Evolutionary conservation across 2,113 vertebrate species (phyloP), one percentile per base, ranked within the genome.

Genomic region (Catharus minimus): DNA sequence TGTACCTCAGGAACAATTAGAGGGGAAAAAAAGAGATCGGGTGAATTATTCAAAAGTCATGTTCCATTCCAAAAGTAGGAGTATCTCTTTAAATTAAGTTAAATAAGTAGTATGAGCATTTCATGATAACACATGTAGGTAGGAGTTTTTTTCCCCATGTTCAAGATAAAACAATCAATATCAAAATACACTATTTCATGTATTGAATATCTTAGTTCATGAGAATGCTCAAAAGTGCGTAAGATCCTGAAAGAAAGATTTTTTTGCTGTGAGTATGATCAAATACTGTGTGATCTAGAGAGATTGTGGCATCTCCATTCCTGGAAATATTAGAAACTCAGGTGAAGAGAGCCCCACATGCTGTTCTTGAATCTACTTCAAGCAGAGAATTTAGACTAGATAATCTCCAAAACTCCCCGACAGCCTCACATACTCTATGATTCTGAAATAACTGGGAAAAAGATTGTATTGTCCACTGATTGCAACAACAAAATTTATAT

Each of bases 71-170:
- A 77, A 60, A 92, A 85, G 17, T 24, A 2, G 4, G 64, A 22
- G 2, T 19, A 28, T 39, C 10, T 68, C 24, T 64, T 81, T 64
- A 64, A 72, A 38, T 52, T 52, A 77, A 84, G 11, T 4, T 71
- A 57, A 53, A 33, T 7, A 53, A 32, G 15, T 28, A 1, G n/a
- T n/a, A 15, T 55, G 30, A 62, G 17, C 1, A 81, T 72, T 72
- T 72, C 6, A 61, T 55, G 60, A 22, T 10, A 81, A 19, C 9
- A n/a, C 7, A 57, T 19, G 15, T 55, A 65, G 9, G 12, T 24
- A 76, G 10, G 15, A 3, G 0, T 0, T 33, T 56, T 73, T 75
- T 57, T 49, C 1, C 15, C 11, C 28, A 7, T 24, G 3, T 43
- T 62, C 10, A 24, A n/a, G 21, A 62, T 27, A 62, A 33, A 76